phyloP scores from a whole-genome alignment of 2,888 invertebrate species.

The Tetrapedia diversipes region DNA sequence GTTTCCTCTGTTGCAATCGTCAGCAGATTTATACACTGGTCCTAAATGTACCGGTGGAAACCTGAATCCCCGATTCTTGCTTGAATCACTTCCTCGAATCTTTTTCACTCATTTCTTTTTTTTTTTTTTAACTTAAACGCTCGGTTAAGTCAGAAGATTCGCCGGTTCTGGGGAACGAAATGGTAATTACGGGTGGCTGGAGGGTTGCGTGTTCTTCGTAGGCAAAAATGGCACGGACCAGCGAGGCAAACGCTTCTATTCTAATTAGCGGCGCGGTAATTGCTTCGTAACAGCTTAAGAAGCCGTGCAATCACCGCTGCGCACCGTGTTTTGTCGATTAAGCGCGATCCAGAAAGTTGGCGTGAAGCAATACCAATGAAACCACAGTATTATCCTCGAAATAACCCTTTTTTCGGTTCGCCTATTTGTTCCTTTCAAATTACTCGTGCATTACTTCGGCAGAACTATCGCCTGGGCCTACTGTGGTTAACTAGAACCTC shows the following conservation, averaged over 20 bases:
- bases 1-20: slow-evolving; percentile 38
- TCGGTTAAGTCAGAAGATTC: neutral
- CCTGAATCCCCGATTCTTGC: slow-evolving; percentile 33
- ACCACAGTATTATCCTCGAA: neutral
- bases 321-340: slow-evolving; percentile 49
- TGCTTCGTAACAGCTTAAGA: slow-evolving; percentile 57
- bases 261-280: slow-evolving; percentile 63
- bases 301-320: slow-evolving; percentile 54
- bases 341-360: slow-evolving; percentile 5
- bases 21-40: slow-evolving; percentile 44
- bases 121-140: neutral
- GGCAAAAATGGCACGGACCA: slow-evolving; percentile 51
- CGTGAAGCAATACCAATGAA: neutral
- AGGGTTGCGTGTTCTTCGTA: slow-evolving; percentile 16
- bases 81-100: slow-evolving; percentile 15
- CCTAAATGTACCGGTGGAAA: slow-evolving; percentile 23
- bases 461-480: too few species aligned
- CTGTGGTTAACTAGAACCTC: too few species aligned
- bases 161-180: neutral
- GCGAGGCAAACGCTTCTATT: slow-evolving; percentile 60
- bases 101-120: neutral
- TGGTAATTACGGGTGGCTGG: slow-evolving; percentile 8
- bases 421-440: too few species aligned
- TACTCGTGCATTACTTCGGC: too few species aligned
- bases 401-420: neutral